Evolutionary conservation across 2,888 invertebrate genomes (phyloP).

Genomic region (Cataglyphis livida): DNA sequence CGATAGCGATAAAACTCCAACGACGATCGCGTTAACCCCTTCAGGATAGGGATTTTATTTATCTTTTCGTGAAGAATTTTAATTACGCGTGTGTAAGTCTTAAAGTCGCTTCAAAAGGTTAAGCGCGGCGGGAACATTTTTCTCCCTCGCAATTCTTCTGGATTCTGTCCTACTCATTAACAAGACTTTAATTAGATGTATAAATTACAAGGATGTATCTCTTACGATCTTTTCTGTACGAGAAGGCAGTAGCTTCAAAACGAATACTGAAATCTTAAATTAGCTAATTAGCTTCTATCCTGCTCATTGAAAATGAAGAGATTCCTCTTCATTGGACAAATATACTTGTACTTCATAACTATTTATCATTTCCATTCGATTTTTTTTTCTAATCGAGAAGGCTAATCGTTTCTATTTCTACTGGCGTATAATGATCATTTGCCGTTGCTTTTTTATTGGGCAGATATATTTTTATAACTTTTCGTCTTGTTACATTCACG

Average conservation of each 20-base stretch:
- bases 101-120: not conserved
- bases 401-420: slow-evolving; percentile 38
- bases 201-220: slow-evolving; percentile 38
- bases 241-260: not conserved
- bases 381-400: slow-evolving; percentile 33
- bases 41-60: slow-evolving; percentile 35
- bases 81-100: slow-evolving; percentile 37
- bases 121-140: slow-evolving; percentile 8
- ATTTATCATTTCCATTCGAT: slow-evolving; percentile 42
- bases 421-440: slow-evolving; percentile 28
- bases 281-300: slow-evolving; percentile 39
- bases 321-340: slow-evolving; percentile 19
- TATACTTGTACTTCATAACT: slow-evolving; percentile 6
- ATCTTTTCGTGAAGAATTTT: slow-evolving; percentile 47
- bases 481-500: not conserved
- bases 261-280: slow-evolving; percentile 37
- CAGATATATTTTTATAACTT: slow-evolving; percentile 44
- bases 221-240: not conserved
- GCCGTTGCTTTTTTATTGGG: not conserved
- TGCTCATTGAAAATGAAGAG: slow-evolving; percentile 28
- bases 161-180: slow-evolving; percentile 11
- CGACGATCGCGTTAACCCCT: slow-evolving; percentile 17
- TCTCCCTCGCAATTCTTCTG: slow-evolving; percentile 2
- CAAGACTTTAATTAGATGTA: slow-evolving; percentile 31
- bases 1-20: slow-evolving; percentile 43